A percentile compares a stretch with the other conserved stretches of the same genome.
Evolutionary conservation across 2,888 invertebrate species (phyloP).

Genomic region (Dorcus hopei): DNA sequence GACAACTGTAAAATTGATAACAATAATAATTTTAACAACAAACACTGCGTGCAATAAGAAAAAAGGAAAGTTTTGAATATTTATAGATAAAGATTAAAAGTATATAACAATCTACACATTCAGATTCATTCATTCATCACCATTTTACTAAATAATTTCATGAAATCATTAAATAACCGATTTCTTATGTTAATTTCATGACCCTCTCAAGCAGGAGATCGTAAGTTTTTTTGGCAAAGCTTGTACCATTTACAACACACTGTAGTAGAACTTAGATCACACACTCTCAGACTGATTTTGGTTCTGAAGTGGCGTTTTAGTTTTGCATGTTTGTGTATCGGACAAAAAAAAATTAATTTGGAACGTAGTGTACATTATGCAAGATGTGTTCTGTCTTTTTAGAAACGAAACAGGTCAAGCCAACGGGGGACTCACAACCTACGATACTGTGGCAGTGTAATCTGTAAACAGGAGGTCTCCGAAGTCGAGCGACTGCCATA

Average conservation of each 20-base stretch:
- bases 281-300: too few relatives aligned
- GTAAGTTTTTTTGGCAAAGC: constrained; percentile 56
- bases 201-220: constrained; percentile 69
- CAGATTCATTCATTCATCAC: too few relatives aligned
- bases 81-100: too few relatives aligned
- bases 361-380: not conserved
- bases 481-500: constrained; percentile 14
- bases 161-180: not conserved
- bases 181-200: constrained; percentile 20
- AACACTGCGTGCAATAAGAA: too few relatives aligned
- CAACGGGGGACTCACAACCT: constrained; percentile 93
- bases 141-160: too few relatives aligned
- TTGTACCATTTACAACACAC: constrained; percentile 4
- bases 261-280: not conserved
- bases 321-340: constrained; percentile 14
- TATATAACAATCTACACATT: too few relatives aligned
- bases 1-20: too few relatives aligned
- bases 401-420: constrained; percentile 87
- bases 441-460: constrained; percentile 99
- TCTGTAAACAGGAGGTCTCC: constrained; percentile 61
- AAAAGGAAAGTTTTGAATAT: too few relatives aligned
- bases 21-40: too few relatives aligned
- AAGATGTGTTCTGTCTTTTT: constrained; percentile 34
- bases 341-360: not conserved
- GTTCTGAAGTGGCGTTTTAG: constrained; percentile 12